These are phyloP conservation scores for Myotis findleyi DNA, from an alignment of 2,797 vertebrate species.

Conservation along the genomic window DNA sequence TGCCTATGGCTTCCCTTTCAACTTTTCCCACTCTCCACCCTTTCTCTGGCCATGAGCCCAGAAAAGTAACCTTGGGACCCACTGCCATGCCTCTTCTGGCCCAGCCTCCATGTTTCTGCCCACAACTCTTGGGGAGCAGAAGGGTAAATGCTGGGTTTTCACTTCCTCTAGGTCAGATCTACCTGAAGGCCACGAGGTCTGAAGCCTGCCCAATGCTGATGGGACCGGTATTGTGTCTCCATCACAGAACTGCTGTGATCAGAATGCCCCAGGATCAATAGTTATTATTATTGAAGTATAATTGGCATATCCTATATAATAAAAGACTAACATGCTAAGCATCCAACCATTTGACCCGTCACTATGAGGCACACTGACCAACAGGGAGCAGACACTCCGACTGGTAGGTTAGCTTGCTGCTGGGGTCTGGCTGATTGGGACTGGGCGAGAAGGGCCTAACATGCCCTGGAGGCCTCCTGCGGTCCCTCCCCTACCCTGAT, in stretches of 20 bases:
- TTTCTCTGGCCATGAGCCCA: constrained; percentile 52
- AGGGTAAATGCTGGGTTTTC: neutral
- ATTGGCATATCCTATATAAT: neutral
- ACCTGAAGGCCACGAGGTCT: neutral
- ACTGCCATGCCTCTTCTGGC: neutral
- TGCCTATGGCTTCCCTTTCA: constrained; percentile 26
- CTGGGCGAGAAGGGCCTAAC: no score
- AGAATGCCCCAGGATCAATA: constrained; percentile 13
- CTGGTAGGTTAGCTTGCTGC: no score
- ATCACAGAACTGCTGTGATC: neutral
- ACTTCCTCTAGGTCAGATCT: constrained; percentile 9
- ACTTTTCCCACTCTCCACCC: neutral
- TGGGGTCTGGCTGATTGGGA: no score
- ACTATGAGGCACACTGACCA: no score
- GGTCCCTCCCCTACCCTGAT: no score
- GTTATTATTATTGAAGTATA: neutral
- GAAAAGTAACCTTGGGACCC: constrained; percentile 54
- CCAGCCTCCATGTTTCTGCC: constrained; percentile 31
- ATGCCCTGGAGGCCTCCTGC: no score
- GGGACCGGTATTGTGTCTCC: neutral
- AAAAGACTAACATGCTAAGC: no score
- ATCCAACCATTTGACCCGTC: no score
- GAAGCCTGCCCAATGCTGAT: neutral
- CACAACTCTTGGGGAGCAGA: constrained; percentile 13
- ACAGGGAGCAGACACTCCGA: no score